Evolutionary conservation across 2,797 vertebrate species (phyloP), one percentile per base, ranked within the genome.

Genomic region (Heterohyrax brucei): DNA sequence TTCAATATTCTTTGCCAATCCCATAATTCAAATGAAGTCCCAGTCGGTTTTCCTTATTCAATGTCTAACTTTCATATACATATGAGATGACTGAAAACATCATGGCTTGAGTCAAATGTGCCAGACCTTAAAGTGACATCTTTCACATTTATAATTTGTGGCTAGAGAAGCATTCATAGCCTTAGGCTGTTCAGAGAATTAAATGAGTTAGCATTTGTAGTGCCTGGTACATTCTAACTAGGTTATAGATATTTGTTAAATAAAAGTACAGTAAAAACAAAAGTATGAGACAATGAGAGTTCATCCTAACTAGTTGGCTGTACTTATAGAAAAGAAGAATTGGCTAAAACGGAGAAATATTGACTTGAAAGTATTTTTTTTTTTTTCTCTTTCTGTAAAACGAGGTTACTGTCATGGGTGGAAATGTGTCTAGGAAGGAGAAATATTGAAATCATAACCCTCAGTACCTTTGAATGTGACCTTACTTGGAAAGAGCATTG

Each of bases 211-310:
- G 18, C 18, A 56, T 56, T 56, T 56, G 53, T 56, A 64, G 72
- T 82, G 14, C 24, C 59, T 61, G 56, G 24, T 44, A 39, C n/a
- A n/a, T 50, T 53, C 3, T 81, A 22, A 75, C 26, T 79, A 2
- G 59, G 91, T 89, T 83, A 22, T 4, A 87, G 39, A 33, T 93
- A 26, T 82, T 64, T 85, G 28, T 72, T 84, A 92, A 83, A 21
- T 93, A 68, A 89, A 89, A 91, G 68, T 82, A 89, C 87, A 91
- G 68, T 82, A 90, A 93, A 86, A n/a, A 68, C 80, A 87, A 75
- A 84, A 62, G 53, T 56, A 77, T 93, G 56, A 89, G 24, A 79
- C 75, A 79, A 24, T 91, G 64, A 94, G 83, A 39, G 50, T 86
- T 46, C 79, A 89, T 82, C 83, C 12, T 82, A 91, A 70, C 28